These are phyloP conservation scores for Crocidura indochinensis DNA, from an alignment of 2,797 vertebrate genomes.

Conservation along the genomic window DNA sequence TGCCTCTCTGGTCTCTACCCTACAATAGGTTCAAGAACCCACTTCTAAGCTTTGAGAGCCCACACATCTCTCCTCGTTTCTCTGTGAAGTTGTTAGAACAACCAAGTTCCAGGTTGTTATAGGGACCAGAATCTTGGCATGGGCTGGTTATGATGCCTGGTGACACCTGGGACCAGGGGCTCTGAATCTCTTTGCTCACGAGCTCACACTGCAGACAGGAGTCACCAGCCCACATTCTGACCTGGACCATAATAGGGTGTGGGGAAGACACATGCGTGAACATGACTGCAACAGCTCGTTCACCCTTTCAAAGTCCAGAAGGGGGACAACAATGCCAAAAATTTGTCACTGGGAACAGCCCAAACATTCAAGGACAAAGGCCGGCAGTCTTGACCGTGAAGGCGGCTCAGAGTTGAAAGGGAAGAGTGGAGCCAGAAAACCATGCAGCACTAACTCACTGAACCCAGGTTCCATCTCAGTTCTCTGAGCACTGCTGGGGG, in stretches of 20 bases:
- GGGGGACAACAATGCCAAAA: not conserved
- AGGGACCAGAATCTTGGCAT: not conserved
- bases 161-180: not conserved
- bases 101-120: slow-evolving; percentile 49
- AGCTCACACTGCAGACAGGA: not conserved
- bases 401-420: no score
- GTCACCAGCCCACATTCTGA: not conserved
- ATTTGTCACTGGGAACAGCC: not conserved
- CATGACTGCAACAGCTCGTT: not conserved
- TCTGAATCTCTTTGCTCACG: accelerated
- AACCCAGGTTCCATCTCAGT: no score
- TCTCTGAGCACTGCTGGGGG: no score
- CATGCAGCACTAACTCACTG: no score
- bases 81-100: slow-evolving; percentile 46
- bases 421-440: no score
- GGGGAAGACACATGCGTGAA: not conserved
- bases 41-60: not conserved
- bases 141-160: not conserved
- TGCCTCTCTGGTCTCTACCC: not conserved
- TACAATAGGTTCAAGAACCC: not conserved
- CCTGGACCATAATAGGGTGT: not conserved
- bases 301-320: not conserved
- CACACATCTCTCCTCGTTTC: not conserved
- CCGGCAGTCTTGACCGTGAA: no score
- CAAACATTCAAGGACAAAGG: not conserved